Conservation (phyloP, 2,113 vertebrate species). For the Plestiodon gilberti region DNA sequence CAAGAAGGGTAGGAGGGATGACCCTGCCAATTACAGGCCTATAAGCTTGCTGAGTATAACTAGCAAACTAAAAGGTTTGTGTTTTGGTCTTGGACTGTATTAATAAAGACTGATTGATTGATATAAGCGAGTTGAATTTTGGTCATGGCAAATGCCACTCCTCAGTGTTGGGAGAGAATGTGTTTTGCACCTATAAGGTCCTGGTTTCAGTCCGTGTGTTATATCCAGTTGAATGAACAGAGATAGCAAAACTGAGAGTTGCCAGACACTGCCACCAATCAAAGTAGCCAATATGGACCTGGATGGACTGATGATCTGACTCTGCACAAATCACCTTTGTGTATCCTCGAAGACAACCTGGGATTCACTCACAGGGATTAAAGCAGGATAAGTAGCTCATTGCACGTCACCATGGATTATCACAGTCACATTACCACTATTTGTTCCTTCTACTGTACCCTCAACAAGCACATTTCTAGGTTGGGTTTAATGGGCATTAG, state of each 20-base stretch:
- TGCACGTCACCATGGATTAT: not conserved
- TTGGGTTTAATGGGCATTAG: not conserved
- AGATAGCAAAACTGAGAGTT: not conserved
- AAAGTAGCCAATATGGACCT: not conserved
- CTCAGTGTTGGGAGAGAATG: not conserved
- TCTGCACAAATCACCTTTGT: not conserved
- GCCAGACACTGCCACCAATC: not conserved
- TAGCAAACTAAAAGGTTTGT: too few species aligned
- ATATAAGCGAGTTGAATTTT: constrained; percentile 27
- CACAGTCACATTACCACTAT: not conserved
- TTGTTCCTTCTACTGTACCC: not conserved
- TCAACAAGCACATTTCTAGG: not conserved
- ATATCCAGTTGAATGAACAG: not conserved
- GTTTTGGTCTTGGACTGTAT: too few species aligned
- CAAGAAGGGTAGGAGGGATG: too few species aligned
- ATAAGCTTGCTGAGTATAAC: too few species aligned
- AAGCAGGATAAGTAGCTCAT: not conserved
- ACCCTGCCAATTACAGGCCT: too few species aligned
- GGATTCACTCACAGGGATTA: not conserved
- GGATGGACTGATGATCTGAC: not conserved
- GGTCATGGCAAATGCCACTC: constrained; percentile 20
- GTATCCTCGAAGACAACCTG: not conserved
- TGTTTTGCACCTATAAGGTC: not conserved
- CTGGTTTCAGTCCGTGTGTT: too few species aligned
- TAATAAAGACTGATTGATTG: too few species aligned